Evolutionary conservation across 2,888 invertebrate species (phyloP), one percentile per base, ranked within the genome.

Genomic region (Phytoseiulus persimilis): DNA sequence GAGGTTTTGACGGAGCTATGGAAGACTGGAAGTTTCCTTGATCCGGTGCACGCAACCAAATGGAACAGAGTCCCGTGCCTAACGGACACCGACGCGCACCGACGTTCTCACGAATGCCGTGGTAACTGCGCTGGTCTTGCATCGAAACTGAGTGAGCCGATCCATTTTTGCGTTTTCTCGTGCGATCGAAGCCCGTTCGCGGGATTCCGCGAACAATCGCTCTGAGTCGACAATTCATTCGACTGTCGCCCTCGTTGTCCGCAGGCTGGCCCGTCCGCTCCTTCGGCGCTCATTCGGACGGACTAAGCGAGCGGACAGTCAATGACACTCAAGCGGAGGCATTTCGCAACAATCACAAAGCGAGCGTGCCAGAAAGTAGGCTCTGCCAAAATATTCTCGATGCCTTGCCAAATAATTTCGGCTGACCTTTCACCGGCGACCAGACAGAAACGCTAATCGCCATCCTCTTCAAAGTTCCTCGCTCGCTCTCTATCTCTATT

Each of bases 311-410:
- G 65, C 65, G 18, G 65, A 65, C 65, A 65, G 65, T 65, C 65
- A 65, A 65, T 65, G 65, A 65, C 65, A 65, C 65, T 65, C 18
- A 65, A 65, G 11, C 65, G 18, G 65, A 14, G 65, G 65, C 65
- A 65, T 65, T 65, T 65, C 65, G 65, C 65, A 65, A 65, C 65
- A 65, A 65, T 65, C 18, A 65, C 65, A 65, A 65, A 65, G 65
- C 65, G 65, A 65, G 65, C 65, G 65, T 65, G 65, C 65, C 65
- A 65, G 65, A 65, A 65, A 65, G 65, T 65, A 65, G 65, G 65
- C 65, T 65, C 65, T 65, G 65, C 65, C 65, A 65, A 65, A 65
- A 65, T 65, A 28, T 65, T 65, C 18, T 65, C 65, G 65, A 65
- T 65, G 65, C 65, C 65, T 65, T 28, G 65, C 65, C 65, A 65